Evolutionary conservation across 2,113 vertebrate genomes (phyloP).

Genomic region (Cariama cristata): DNA sequence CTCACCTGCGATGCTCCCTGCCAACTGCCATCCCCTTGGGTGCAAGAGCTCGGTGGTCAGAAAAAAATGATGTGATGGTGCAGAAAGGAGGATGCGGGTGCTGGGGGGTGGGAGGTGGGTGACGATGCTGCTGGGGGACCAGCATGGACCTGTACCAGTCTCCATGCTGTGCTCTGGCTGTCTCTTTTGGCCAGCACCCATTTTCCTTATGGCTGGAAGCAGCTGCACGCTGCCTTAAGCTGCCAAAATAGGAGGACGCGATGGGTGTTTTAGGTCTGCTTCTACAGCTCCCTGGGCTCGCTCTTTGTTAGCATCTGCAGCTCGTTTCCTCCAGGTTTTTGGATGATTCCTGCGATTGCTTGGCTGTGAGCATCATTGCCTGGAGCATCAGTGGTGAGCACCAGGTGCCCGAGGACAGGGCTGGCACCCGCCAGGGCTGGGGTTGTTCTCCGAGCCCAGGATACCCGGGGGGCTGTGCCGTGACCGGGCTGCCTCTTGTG

Average conservation of each 20-base stretch:
- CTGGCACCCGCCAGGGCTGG: not conserved
- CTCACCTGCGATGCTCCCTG: not conserved
- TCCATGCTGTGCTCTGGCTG: not conserved
- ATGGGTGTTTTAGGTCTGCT: not conserved
- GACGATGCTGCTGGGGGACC: not conserved
- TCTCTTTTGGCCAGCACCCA: fast-evolving
- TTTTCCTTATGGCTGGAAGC: not conserved
- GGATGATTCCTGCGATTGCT: not conserved
- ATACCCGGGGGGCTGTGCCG: not conserved
- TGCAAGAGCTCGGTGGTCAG: not conserved
- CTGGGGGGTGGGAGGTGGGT: not conserved
- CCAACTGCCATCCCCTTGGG: not conserved
- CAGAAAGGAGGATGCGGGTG: not conserved
- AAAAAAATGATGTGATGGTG: not conserved
- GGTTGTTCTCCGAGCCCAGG: not conserved
- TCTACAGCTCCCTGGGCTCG: not conserved
- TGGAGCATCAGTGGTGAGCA: not conserved
- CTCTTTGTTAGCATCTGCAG: not conserved
- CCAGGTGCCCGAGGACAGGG: not conserved
- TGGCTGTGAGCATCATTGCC: not conserved
- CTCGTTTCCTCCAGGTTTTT: not conserved
- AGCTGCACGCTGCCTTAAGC: not conserved
- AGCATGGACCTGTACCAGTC: not conserved
- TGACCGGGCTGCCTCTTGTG: not conserved
- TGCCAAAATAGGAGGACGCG: not conserved